Percentiles rank a stretch among this genome's conserved stretches.
Evolutionary conservation across 2,113 vertebrate genomes (phyloP).

Genomic region (zebrafish (Danio rerio)): DNA sequence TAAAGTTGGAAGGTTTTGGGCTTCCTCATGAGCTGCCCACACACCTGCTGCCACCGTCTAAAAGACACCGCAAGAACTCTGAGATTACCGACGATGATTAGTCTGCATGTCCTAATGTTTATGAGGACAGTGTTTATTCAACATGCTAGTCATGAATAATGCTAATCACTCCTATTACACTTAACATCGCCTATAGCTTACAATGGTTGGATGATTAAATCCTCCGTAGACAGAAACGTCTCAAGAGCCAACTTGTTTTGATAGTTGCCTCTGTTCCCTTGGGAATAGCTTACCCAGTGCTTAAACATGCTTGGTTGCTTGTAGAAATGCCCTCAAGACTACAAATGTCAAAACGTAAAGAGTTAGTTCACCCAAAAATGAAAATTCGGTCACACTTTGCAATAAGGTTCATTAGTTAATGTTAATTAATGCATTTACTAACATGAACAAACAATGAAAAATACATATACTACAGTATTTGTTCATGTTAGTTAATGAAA

Average conservation of each 20-base stretch:
- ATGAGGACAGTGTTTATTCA: neutral
- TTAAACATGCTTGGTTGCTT: neutral
- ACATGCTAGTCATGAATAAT: neutral
- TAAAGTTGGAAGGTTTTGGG: slow-evolving; percentile 86
- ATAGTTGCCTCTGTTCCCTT: neutral
- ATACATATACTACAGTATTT: too few relatives aligned
- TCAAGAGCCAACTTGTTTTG: slow-evolving; percentile 10
- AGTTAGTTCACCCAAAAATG: too few relatives aligned
- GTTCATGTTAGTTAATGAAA: too few relatives aligned
- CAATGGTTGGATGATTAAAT: neutral
- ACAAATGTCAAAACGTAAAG: neutral
- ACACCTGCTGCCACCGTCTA: slow-evolving; percentile 86
- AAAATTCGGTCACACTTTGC: too few relatives aligned
- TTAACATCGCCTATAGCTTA: too few relatives aligned
- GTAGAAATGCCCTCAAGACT: neutral
- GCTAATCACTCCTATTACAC: neutral
- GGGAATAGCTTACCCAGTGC: neutral
- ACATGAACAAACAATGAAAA: too few relatives aligned
- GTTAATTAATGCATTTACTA: too few relatives aligned
- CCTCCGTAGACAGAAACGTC: neutral
- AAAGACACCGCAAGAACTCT: slow-evolving; percentile 77
- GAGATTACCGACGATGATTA: neutral
- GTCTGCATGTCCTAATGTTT: neutral
- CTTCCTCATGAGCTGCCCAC: slow-evolving; percentile 83
- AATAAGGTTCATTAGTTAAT: too few relatives aligned